Conservation (phyloP, 2,113 vertebrate genomes). For the Psephotus haematonotus region DNA sequence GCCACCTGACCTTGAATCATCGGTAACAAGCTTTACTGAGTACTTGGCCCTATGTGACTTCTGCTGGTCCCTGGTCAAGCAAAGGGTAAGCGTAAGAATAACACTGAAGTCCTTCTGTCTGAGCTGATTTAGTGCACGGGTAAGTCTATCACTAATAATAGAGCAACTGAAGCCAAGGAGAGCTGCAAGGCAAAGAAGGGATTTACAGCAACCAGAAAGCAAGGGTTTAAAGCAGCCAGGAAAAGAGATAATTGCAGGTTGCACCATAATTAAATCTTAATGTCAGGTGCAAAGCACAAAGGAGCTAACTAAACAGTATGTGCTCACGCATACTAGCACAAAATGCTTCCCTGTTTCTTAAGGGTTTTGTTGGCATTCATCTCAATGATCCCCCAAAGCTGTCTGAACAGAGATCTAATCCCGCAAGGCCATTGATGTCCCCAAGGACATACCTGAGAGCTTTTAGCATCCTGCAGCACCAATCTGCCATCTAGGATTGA, state of each 20-base stretch:
- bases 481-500: not conserved
- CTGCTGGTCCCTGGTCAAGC: not conserved
- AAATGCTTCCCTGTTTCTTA: not conserved
- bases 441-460: not conserved
- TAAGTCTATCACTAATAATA: conserved; percentile 35
- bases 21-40: not conserved
- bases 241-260: conserved; percentile 34
- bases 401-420: not conserved
- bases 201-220: conserved; percentile 25
- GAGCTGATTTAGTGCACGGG: conserved; percentile 26
- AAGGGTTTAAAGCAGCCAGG: not conserved
- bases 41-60: not conserved
- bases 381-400: not conserved
- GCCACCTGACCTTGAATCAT: not conserved
- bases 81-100: not conserved
- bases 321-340: not conserved
- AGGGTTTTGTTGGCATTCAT: not conserved
- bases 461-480: not conserved
- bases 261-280: conserved; percentile 33
- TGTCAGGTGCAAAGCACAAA: conserved; percentile 10
- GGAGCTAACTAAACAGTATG: not conserved
- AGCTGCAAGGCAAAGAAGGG: conserved; percentile 6
- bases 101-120: not conserved
- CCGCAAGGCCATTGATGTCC: not conserved
- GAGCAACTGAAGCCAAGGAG: conserved; percentile 9